Percentiles rank a stretch among this genome's conserved stretches.
These are phyloP conservation scores for Acipenser oxyrinchus DNA, from an alignment of 2,797 vertebrate genomes.

Conservation along the genomic window DNA sequence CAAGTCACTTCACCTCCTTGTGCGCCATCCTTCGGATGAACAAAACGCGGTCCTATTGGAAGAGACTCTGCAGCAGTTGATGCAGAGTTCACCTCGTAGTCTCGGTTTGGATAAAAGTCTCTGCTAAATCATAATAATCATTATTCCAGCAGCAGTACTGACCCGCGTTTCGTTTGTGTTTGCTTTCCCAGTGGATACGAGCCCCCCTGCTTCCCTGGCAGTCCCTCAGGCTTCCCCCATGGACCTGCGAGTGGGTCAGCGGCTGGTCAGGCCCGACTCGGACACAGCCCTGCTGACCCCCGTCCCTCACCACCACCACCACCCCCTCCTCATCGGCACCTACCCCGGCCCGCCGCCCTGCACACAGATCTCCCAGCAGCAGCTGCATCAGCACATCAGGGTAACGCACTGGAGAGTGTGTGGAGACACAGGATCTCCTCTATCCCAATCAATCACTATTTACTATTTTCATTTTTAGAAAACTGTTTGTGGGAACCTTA, in stretches of 20 bases:
- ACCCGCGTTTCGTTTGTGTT: conserved; percentile 2
- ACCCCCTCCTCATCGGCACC: conserved; percentile 67
- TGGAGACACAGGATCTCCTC: too few species aligned
- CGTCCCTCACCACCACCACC: conserved; percentile 61
- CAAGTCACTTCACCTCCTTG: too few species aligned
- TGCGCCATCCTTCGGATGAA: too few species aligned
- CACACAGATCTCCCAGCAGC: conserved; percentile 56
- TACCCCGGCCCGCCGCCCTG: conserved; percentile 48
- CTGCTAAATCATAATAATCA: too few species aligned
- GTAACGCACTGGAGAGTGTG: conserved; percentile 30
- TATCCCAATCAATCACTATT: too few species aligned
- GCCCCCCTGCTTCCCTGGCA: conserved; percentile 13
- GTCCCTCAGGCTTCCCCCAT: conserved; percentile 68
- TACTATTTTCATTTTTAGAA: too few species aligned
- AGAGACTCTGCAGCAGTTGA: too few species aligned
- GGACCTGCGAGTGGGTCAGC: conserved; percentile 88
- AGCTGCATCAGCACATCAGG: conserved; percentile 61
- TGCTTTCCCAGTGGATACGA: conserved; percentile 35
- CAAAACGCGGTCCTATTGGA: too few species aligned
- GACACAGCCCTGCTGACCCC: conserved; percentile 78
- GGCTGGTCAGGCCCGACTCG: conserved; percentile 71
- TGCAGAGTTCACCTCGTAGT: too few species aligned
- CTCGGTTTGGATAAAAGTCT: too few species aligned
- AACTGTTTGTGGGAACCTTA: too few species aligned
- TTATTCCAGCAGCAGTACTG: too few species aligned